These are phyloP conservation scores for Aspidiotus destructor DNA, from an alignment of 2,888 invertebrate species.

Conservation along the genomic window DNA sequence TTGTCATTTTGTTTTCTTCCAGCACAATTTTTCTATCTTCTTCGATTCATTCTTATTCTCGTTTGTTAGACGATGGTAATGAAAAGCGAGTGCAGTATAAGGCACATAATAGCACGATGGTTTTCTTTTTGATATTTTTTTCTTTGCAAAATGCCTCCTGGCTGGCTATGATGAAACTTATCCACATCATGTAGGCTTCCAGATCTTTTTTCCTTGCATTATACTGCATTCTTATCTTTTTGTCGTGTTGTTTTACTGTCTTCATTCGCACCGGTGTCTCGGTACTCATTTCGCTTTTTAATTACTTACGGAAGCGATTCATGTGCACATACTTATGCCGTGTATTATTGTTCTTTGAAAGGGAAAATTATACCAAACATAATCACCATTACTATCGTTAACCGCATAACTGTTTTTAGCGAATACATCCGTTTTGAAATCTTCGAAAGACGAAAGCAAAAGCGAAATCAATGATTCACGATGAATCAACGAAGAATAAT, in stretches of 20 bases:
- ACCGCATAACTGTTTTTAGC: background rate
- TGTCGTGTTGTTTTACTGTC: background rate
- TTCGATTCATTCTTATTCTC: background rate
- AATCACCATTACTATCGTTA: background rate
- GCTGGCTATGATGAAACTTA: background rate
- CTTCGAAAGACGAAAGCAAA: too few species aligned
- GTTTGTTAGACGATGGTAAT: background rate
- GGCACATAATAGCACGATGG: too few species aligned
- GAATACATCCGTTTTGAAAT: too few species aligned
- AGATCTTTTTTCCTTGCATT: background rate
- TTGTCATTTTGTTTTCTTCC: slow-evolving; percentile 4
- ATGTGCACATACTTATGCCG: background rate
- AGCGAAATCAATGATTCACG: too few species aligned
- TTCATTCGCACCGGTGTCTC: background rate
- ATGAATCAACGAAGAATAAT: too few species aligned
- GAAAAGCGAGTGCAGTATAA: background rate
- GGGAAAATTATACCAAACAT: slow-evolving; percentile 1
- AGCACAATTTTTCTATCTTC: background rate
- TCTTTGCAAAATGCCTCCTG: background rate
- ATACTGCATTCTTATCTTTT: background rate
- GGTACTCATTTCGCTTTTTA: too few species aligned
- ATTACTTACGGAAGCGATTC: background rate
- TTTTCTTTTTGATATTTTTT: background rate
- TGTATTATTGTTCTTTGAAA: slow-evolving; percentile 1
- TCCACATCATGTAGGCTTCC: background rate